Base-by-base conservation (phyloP, 2,797 vertebrate genomes). In the Thamnophis elegans region DNA sequence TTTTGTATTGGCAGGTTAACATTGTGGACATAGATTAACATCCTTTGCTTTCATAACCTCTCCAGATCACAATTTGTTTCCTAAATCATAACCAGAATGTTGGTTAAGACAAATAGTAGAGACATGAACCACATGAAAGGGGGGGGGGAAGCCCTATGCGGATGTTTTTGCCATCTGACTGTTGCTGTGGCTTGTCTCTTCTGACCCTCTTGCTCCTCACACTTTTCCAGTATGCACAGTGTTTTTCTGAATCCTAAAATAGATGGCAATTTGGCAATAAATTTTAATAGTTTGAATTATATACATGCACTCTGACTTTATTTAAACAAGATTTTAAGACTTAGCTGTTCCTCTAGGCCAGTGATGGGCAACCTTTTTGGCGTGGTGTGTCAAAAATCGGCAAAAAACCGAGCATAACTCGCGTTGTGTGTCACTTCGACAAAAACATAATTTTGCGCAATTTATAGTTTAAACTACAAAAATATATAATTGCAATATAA, bases 231-330 rank as follows among this genome's bases (percentile, higher is more conserved):
- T 32, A 12, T 68, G 32, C 3, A 11, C 32, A 86, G 1, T 47
- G 28, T 87, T 87, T 55, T 47, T 22, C 56, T 59, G 18, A n/a
- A 85, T 85, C 55, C 51, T 85, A n/a, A 82, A 90, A 78, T 90
- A 58, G 22, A 14, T 55, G 20, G 16, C 16, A 68, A 55, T 55
- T n/a, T 14, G 36, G 20, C 25, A 58, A 55, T 22, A 68, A 32
- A 73, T n/a, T 68, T 89, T 11, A 32, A 47, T 51, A 5, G 60
- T n/a, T 65, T 65, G 53, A 65, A 55, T 12, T 36, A 73, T 3
- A 20, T 32, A 36, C 9, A 16, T 9, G 7, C 32, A 73, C 32
- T 14, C 32, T 36, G 68, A 20, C 32, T 36, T 73, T 8, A 18
- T 73, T 73, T 73, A 87, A 87, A 18, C 26, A 28, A 26, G 47